Evolutionary conservation across 2,888 invertebrate genomes (phyloP).

Genomic region (Drosophila recens): DNA sequence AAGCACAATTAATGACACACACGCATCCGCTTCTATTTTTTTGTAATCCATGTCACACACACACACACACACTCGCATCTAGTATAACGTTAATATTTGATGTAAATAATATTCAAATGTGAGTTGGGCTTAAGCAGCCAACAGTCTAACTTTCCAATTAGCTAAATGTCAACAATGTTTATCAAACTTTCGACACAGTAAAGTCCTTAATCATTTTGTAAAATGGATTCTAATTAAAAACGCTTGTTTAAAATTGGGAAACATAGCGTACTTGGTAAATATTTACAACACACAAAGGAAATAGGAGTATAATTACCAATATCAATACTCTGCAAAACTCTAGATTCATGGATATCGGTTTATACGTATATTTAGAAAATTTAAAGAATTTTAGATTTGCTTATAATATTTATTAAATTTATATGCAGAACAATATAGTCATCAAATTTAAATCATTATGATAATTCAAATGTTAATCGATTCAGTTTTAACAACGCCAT

Average conservation of each 20-base stretch:
- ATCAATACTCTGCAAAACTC: background rate
- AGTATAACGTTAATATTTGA: slow-evolving; percentile 2
- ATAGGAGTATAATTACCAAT: background rate
- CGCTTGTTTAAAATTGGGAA: background rate
- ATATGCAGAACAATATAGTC: no score
- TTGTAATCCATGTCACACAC: background rate
- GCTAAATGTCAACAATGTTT: slow-evolving; percentile 23
- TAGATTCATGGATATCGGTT: no score
- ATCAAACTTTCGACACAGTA: slow-evolving; percentile 5
- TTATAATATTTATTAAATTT: no score
- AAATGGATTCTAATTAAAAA: background rate
- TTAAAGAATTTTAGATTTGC: no score
- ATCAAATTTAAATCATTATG: no score
- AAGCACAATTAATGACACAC: slow-evolving; percentile 63
- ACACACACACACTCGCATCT: slow-evolving; percentile 1
- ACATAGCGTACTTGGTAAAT: background rate
- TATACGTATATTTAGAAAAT: no score
- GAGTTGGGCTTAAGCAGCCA: background rate
- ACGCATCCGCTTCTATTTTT: background rate
- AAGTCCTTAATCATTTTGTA: background rate
- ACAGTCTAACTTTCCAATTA: slow-evolving; percentile 6
- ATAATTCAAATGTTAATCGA: no score
- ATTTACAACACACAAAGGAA: background rate
- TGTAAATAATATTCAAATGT: background rate
- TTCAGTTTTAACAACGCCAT: no score